These are phyloP conservation scores for Masticophis lateralis DNA, from an alignment of 2,797 vertebrate genomes.

Conservation along the genomic window DNA sequence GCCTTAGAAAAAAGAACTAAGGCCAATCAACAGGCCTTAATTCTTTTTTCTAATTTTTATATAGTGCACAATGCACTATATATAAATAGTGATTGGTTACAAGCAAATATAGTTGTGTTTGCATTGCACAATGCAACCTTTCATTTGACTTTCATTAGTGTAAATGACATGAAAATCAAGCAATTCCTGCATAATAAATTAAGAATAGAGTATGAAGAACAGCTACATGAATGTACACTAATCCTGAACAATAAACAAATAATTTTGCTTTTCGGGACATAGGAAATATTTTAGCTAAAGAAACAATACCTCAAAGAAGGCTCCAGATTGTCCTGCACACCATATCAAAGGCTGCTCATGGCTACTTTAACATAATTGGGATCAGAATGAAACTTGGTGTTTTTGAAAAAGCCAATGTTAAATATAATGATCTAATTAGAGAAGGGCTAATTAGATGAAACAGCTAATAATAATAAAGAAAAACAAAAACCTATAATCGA, in stretches of 20 bases:
- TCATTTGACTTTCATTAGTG: not conserved
- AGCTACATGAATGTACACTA: not conserved
- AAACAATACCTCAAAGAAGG: not conserved
- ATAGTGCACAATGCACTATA: not conserved
- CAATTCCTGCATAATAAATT: not conserved
- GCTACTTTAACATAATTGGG: not conserved
- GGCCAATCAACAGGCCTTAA: not conserved
- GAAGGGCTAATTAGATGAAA: not conserved
- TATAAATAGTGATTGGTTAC: conserved; percentile 12
- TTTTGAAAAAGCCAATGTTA: not conserved
- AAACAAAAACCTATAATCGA: not conserved
- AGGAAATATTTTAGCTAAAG: not conserved
- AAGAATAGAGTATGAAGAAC: not conserved
- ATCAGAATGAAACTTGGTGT: not conserved
- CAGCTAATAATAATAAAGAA: not conserved
- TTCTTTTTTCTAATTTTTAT: conserved; percentile 23
- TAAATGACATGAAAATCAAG: not conserved
- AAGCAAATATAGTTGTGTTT: not conserved
- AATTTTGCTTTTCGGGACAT: not conserved
- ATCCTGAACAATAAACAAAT: not conserved
- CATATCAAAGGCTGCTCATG: not conserved
- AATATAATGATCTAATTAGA: not conserved
- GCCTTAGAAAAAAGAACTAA: not conserved
- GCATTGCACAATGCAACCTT: not conserved
- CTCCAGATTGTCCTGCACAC: not conserved